Conservation (phyloP, 2,113 vertebrate species). For the Dasyornis broadbenti region DNA sequence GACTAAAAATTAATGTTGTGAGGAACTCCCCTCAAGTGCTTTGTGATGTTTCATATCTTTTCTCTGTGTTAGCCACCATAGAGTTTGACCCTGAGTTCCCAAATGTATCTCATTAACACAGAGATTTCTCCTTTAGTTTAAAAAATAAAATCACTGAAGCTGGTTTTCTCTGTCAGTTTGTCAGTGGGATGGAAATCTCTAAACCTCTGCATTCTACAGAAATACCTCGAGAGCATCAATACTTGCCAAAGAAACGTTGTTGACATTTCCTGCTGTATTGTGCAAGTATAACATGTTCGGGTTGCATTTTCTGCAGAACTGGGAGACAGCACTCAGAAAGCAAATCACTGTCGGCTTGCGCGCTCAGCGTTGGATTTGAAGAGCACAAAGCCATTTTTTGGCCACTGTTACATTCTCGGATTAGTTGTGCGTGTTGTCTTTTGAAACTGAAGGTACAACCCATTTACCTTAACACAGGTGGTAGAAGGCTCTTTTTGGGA, state of each 20-base stretch:
- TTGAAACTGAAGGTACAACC: not conserved
- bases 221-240: not conserved
- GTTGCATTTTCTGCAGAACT: not conserved
- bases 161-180: not conserved
- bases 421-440: not conserved
- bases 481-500: not conserved
- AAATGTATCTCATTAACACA: slow-evolving; percentile 21
- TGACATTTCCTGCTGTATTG: not conserved
- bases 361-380: fast-evolving
- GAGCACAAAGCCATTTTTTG: not conserved
- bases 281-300: not conserved
- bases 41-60: slow-evolving; percentile 57
- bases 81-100: slow-evolving; percentile 19
- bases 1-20: slow-evolving; percentile 72
- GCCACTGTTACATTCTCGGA: not conserved
- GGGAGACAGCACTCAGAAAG: not conserved
- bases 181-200: not conserved
- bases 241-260: not conserved
- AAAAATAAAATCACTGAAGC: not conserved
- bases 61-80: slow-evolving; percentile 14
- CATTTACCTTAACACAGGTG: not conserved
- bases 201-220: not conserved
- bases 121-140: not conserved
- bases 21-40: slow-evolving; percentile 60
- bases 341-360: not conserved